Conservation (phyloP, 1,140 invertebrate genomes). For the Brachionus rubens region DNA sequence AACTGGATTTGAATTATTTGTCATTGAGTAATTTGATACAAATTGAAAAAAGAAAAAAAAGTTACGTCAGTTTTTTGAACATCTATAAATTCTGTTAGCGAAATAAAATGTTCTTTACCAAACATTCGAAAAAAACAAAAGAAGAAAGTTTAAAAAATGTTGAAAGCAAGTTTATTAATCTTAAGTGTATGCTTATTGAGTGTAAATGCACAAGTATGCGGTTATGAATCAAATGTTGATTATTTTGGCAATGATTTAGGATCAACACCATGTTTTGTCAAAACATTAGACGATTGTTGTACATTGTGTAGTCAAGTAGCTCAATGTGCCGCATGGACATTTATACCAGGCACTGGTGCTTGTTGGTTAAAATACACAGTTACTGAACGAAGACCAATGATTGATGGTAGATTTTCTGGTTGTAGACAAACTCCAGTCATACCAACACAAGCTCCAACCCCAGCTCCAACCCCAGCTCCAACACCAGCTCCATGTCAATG, state of each 20-base stretch:
- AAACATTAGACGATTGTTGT: conserved; percentile 6
- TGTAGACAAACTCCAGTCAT: not conserved
- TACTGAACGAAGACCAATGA: conserved; percentile 6
- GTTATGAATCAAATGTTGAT: conserved; percentile 26
- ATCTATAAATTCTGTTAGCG: conserved; percentile 2
- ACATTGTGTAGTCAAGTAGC: not conserved
- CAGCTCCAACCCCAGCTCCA: not conserved
- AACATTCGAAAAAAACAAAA: not conserved
- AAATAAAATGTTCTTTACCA: not conserved
- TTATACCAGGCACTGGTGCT: not conserved
- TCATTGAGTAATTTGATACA: too few species aligned
- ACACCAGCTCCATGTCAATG: conserved; percentile 4
- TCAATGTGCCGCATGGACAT: conserved; percentile 37
- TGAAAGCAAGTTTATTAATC: not conserved
- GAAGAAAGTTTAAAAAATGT: not conserved
- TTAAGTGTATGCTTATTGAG: not conserved
- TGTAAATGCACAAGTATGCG: conserved; percentile 7
- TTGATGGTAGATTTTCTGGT: conserved; percentile 15
- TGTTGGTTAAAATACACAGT: conserved; percentile 40
- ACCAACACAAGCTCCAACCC: not conserved
- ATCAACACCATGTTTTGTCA: not conserved
- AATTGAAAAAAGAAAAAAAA: not conserved
- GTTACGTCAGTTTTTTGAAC: not conserved
- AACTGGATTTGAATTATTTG: too few species aligned
- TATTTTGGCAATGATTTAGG: conserved; percentile 37